Conservation (phyloP, 1,140 invertebrate species). For the Drosophila equinoxialis region DNA sequence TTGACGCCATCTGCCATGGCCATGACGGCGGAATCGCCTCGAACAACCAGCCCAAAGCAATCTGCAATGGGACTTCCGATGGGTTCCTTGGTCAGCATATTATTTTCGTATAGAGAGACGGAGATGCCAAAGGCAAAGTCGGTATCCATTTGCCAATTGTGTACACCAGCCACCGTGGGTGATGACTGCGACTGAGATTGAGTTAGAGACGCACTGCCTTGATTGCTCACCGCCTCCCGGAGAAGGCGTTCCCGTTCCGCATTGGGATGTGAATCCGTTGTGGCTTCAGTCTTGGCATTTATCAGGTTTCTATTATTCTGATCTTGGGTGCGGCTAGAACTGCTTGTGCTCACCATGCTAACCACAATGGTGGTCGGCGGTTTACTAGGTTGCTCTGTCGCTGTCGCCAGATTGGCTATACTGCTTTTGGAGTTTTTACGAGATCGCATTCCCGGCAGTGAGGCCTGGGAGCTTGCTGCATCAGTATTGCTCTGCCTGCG, state of each 20-base stretch:
- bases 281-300: conserved; percentile 68
- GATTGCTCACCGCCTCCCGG: conserved; percentile 77
- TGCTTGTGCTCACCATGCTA: conserved; percentile 67
- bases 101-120: conserved; percentile 90
- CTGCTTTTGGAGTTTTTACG: conserved; percentile 76
- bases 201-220: conserved; percentile 25
- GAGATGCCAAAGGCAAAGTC: conserved; percentile 88
- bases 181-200: conserved; percentile 4
- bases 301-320: conserved; percentile 79
- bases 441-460: conserved; percentile 67
- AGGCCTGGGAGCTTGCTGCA: conserved; percentile 3
- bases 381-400: conserved; percentile 27
- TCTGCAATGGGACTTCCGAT: conserved; percentile 96
- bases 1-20: conserved; percentile 96
- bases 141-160: conserved; percentile 87
- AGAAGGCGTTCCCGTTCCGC: conserved; percentile 68
- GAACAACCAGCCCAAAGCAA: conserved; percentile 92
- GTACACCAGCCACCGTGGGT: conserved; percentile 86
- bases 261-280: conserved; percentile 35
- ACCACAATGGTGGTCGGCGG: conserved; percentile 73
- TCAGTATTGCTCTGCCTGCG: conserved; percentile 67
- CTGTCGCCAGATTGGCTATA: conserved; percentile 47
- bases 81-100: conserved; percentile 89
- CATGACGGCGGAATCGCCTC: conserved; percentile 91
- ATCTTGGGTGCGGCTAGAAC: conserved; percentile 50